Conservation (phyloP, 2,797 vertebrate species). For the Oreochromis grahami region DNA sequence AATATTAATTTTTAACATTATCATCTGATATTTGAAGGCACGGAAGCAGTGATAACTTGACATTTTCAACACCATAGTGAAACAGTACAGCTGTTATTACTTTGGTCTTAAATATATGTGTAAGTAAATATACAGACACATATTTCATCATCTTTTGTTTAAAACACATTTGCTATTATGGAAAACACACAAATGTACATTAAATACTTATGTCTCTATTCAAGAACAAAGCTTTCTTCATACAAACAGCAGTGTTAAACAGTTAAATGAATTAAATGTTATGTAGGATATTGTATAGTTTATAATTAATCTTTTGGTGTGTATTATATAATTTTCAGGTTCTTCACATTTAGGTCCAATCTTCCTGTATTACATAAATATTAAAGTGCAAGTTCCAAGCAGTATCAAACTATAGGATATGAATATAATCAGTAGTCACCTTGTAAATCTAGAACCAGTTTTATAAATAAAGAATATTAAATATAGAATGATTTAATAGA, state of each 20-base stretch:
- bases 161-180: conserved; percentile 1
- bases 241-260: neutral
- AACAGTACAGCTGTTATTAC: neutral
- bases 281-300: neutral
- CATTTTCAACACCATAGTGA: neutral
- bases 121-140: neutral
- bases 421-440: conserved; percentile 15
- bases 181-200: neutral
- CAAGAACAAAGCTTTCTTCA: neutral
- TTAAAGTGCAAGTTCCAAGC: conserved; percentile 64
- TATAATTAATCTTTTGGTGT: neutral
- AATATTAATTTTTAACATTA: neutral
- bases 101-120: neutral
- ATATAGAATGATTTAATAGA: conserved; percentile 44
- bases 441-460: conserved; percentile 44
- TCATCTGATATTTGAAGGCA: conserved; percentile 35
- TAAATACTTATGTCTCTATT: neutral
- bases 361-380: neutral
- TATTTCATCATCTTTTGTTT: neutral
- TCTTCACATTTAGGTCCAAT: neutral
- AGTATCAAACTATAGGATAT: conserved; percentile 35
- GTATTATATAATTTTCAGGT: neutral
- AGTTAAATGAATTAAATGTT: neutral
- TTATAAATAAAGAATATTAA: conserved; percentile 57
- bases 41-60: neutral